These are phyloP conservation scores for Tretioscincus oriximinensis DNA, from an alignment of 2,113 vertebrate genomes.

Conservation along the genomic window DNA sequence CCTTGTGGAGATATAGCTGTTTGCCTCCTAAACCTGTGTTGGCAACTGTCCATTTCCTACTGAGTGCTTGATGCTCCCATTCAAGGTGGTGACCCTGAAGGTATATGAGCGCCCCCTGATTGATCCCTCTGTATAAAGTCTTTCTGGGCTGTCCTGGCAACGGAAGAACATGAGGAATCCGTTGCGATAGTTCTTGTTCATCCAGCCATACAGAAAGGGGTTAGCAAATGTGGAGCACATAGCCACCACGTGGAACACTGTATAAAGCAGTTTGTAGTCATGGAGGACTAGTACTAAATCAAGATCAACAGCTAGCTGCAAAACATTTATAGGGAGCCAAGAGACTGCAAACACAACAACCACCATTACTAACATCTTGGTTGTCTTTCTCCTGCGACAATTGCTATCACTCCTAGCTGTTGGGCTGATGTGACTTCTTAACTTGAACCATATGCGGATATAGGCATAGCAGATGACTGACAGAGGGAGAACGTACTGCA, in stretches of 20 bases:
- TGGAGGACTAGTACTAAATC: conserved; percentile 84
- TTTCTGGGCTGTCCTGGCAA: conserved; percentile 84
- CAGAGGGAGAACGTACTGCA: conserved; percentile 86
- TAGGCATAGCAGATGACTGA: conserved; percentile 89
- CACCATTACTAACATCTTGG: conserved; percentile 89
- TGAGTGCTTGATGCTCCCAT: conserved; percentile 68
- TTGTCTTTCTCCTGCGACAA: conserved; percentile 83
- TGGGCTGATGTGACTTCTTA: conserved; percentile 88
- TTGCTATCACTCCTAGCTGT: conserved; percentile 80
- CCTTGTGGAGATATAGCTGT: background rate
- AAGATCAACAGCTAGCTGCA: conserved; percentile 88
- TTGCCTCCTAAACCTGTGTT: conserved; percentile 76
- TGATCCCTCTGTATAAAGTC: conserved; percentile 82
- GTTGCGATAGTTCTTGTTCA: conserved; percentile 93
- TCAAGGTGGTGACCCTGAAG: conserved; percentile 74
- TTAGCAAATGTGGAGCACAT: conserved; percentile 93
- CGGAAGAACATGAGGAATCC: conserved; percentile 90
- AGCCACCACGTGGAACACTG: conserved; percentile 86
- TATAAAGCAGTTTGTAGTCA: conserved; percentile 91
- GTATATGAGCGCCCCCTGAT: conserved; percentile 78
- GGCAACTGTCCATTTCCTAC: conserved; percentile 74
- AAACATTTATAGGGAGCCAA: conserved; percentile 89
- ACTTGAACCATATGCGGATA: conserved; percentile 90
- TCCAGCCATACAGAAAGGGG: conserved; percentile 91
- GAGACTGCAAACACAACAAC: conserved; percentile 88